phyloP scores from a whole-genome alignment of 1,140 invertebrate genomes.

The Mycetomoellerius zeteki region DNA sequence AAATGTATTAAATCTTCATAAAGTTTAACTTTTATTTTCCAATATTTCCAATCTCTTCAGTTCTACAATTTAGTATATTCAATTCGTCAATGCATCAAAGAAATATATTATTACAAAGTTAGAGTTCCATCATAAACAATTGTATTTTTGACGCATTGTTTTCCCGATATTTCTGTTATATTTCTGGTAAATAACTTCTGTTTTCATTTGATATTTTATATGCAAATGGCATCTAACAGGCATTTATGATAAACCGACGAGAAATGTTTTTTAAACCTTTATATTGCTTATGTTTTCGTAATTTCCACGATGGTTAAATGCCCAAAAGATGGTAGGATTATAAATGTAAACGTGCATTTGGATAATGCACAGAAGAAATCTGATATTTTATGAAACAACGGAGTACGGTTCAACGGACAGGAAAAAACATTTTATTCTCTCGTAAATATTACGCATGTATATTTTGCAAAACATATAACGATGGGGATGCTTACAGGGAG shows the following conservation, averaged over 20 bases:
- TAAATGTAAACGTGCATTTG: conserved; percentile 60
- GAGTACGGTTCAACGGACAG: conserved; percentile 41
- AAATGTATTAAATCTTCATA: conserved; percentile 1
- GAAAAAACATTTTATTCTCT: conserved; percentile 63
- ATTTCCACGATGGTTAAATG: conserved; percentile 44
- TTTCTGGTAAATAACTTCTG: conserved; percentile 25
- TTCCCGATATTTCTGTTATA: neutral
- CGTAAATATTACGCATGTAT: conserved; percentile 48
- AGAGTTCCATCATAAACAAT: conserved; percentile 8
- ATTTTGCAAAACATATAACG: conserved; percentile 58
- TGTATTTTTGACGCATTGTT: conserved; percentile 23
- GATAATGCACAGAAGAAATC: conserved; percentile 58
- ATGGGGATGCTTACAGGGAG: neutral
- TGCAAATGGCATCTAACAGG: conserved; percentile 19
- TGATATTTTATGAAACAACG: conserved; percentile 67
- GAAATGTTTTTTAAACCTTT: conserved; percentile 33
- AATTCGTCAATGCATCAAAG: conserved; percentile 1
- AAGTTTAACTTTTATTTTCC: neutral
- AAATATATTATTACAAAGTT: conserved; percentile 7
- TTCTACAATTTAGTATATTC: neutral
- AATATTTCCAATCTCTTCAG: neutral
- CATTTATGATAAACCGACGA: conserved; percentile 41
- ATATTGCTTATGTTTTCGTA: conserved; percentile 37
- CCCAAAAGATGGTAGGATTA: conserved; percentile 57
- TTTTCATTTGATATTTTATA: conserved; percentile 41